Percentiles rank a stretch among this genome's conserved stretches.
Conservation (phyloP, 2,888 invertebrate species). For the Caenorhabditis uteleia region DNA sequence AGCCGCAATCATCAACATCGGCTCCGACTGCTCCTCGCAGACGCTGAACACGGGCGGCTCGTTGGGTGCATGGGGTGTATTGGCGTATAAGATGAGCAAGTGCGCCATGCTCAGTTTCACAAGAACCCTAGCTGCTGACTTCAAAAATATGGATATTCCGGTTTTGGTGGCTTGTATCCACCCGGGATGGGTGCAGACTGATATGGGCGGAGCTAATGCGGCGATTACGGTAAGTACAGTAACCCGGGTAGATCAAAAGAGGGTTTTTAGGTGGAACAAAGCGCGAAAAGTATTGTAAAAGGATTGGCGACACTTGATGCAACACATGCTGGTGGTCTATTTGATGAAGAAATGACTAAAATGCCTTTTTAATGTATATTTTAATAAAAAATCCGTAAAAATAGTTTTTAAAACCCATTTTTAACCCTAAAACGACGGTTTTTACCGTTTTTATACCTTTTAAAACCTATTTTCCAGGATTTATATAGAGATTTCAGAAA, state of each 20-base stretch:
- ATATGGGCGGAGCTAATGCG: slow-evolving; percentile 37
- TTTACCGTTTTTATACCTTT: too few species aligned
- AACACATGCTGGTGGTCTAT: slow-evolving; percentile 23
- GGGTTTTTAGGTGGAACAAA: slow-evolving; percentile 27
- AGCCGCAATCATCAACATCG: slow-evolving; percentile 32
- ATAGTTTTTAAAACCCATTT: too few species aligned
- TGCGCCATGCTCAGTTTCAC: slow-evolving; percentile 36
- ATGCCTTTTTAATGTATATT: slow-evolving; percentile 34
- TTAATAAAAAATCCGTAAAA: too few species aligned
- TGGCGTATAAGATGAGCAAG: slow-evolving; percentile 38
- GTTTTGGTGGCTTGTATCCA: slow-evolving; percentile 24
- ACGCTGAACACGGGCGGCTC: slow-evolving; percentile 19
- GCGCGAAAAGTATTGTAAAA: slow-evolving; percentile 12
- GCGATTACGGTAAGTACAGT: slow-evolving; percentile 24
- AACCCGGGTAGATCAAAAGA: too few species aligned
- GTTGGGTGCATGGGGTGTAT: slow-evolving; percentile 1
- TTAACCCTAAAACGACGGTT: too few species aligned
- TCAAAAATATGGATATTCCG: slow-evolving; percentile 18
- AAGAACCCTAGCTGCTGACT: slow-evolving; percentile 21
- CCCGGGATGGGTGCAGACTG: slow-evolving; percentile 39
- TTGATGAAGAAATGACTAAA: slow-evolving; percentile 14
- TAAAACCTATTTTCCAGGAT: too few species aligned
- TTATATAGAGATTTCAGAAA: too few species aligned
- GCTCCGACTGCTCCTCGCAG: slow-evolving; percentile 31
- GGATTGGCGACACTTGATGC: slow-evolving; percentile 10